Conservation (phyloP, 2,113 vertebrate species). For the Sylvietta virens region DNA sequence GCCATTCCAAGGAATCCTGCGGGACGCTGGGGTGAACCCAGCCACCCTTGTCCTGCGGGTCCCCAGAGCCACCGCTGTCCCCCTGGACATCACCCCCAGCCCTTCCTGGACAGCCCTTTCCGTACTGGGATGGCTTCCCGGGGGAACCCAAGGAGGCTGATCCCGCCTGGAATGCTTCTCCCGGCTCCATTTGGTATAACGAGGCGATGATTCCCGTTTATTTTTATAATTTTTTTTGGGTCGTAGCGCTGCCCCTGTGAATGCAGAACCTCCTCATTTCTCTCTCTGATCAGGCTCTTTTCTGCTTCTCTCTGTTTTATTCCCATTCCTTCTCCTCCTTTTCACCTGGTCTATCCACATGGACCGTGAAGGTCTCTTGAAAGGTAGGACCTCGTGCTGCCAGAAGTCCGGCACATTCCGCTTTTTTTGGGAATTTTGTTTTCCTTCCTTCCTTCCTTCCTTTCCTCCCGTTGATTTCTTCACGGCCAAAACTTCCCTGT, state of each 20-base stretch:
- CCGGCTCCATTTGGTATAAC: slow-evolving; percentile 42
- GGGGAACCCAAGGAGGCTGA: background rate
- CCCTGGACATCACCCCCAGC: background rate
- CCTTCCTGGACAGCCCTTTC: background rate
- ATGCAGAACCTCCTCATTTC: slow-evolving; percentile 34
- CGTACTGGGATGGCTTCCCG: background rate
- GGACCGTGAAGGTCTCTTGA: slow-evolving; percentile 80
- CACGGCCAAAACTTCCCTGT: background rate
- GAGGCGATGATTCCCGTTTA: background rate
- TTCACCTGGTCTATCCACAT: slow-evolving; percentile 69
- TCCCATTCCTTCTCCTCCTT: slow-evolving; percentile 68
- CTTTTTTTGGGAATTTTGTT: background rate
- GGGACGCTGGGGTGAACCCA: background rate
- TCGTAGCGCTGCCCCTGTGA: slow-evolving; percentile 15
- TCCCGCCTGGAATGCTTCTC: background rate
- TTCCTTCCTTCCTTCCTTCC: background rate
- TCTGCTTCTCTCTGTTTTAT: slow-evolving; percentile 68
- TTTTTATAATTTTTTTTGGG: background rate
- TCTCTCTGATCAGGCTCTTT: slow-evolving; percentile 58
- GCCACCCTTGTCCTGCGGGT: fast-evolving
- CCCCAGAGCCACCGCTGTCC: background rate
- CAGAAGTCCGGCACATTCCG: slow-evolving; percentile 31
- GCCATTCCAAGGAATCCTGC: background rate
- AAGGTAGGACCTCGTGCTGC: slow-evolving; percentile 76
- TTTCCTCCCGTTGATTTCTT: background rate